Percentiles rank a stretch among this genome's conserved stretches.
Conservation (phyloP, 1,140 invertebrate genomes). For the Bombus affinis region DNA sequence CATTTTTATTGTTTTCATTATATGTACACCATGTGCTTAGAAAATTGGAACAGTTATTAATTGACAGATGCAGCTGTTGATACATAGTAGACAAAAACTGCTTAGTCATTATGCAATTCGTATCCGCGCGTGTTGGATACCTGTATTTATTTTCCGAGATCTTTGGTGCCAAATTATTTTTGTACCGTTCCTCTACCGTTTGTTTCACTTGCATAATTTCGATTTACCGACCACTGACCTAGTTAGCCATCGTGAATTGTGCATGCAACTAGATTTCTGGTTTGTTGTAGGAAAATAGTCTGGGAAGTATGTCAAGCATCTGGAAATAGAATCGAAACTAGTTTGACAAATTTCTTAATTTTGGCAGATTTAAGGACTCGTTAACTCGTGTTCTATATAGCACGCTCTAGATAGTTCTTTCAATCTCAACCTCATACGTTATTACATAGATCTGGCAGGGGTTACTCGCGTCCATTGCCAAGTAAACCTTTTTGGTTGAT, state of each 20-base stretch:
- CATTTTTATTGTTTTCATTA: not conserved
- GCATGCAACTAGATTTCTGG: not conserved
- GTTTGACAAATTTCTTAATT: conserved; percentile 54
- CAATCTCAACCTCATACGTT: conserved; percentile 2
- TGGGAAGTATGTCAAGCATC: conserved; percentile 43
- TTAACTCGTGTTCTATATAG: conserved; percentile 5
- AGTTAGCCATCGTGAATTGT: conserved; percentile 17
- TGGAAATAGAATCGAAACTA: conserved; percentile 40
- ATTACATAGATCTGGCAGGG: conserved; percentile 10
- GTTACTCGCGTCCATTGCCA: not conserved
- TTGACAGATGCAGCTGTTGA: conserved; percentile 51
- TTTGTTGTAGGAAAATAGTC: conserved; percentile 54
- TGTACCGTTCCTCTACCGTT: conserved; percentile 33
- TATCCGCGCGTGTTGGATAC: not conserved
- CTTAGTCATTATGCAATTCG: conserved; percentile 67
- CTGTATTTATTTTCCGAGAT: conserved; percentile 67
- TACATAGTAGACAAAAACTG: conserved; percentile 32
- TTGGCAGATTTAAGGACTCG: conserved; percentile 37
- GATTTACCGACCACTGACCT: conserved; percentile 49
- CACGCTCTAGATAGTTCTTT: conserved; percentile 3
- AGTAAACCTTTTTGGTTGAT: not conserved
- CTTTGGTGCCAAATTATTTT: conserved; percentile 75
- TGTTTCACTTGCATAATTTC: conserved; percentile 70
- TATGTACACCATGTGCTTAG: not conserved
- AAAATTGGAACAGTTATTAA: conserved; percentile 53